Percentiles rank a stretch among this genome's conserved stretches.
These are phyloP conservation scores for Heteromurus nitidus DNA, from an alignment of 2,888 invertebrate genomes.

Conservation along the genomic window DNA sequence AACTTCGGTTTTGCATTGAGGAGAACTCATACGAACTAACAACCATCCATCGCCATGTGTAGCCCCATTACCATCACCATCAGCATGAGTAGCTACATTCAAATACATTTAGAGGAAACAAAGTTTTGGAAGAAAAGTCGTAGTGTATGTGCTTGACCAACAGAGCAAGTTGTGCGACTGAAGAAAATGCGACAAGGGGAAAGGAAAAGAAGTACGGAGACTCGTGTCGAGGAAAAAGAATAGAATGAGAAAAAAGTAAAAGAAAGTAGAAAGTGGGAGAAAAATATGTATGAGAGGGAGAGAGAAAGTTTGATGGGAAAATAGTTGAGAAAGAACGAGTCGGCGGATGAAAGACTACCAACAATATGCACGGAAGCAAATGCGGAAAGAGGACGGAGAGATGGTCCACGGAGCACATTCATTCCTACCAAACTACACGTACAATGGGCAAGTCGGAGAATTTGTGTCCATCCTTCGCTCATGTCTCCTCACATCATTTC, in stretches of 20 bases:
- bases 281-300: slow-evolving; percentile 15
- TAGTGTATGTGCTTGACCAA: slow-evolving; percentile 26
- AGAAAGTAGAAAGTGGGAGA: slow-evolving; percentile 18
- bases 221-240: background rate
- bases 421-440: slow-evolving; percentile 14
- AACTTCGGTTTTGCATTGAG: no score
- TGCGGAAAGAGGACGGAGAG: slow-evolving; percentile 5
- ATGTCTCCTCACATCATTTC: slow-evolving; percentile 21
- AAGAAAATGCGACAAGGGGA: background rate
- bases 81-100: background rate
- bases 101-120: background rate
- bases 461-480: slow-evolving; percentile 38
- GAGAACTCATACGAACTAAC: no score
- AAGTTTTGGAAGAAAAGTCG: slow-evolving; percentile 4
- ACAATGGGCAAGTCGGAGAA: background rate
- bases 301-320: slow-evolving; percentile 63
- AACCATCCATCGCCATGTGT: slow-evolving; percentile 16
- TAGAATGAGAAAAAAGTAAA: slow-evolving; percentile 9
- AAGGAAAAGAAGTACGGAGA: background rate
- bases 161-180: slow-evolving; percentile 37
- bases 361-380: slow-evolving; percentile 47
- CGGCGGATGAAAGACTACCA: slow-evolving; percentile 38
- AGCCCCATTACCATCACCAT: slow-evolving; percentile 35
- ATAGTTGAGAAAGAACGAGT: slow-evolving; percentile 57
- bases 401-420: background rate